These are phyloP conservation scores for Drosophila pseudotalamancana DNA, from an alignment of 2,888 invertebrate species.

Conservation along the genomic window DNA sequence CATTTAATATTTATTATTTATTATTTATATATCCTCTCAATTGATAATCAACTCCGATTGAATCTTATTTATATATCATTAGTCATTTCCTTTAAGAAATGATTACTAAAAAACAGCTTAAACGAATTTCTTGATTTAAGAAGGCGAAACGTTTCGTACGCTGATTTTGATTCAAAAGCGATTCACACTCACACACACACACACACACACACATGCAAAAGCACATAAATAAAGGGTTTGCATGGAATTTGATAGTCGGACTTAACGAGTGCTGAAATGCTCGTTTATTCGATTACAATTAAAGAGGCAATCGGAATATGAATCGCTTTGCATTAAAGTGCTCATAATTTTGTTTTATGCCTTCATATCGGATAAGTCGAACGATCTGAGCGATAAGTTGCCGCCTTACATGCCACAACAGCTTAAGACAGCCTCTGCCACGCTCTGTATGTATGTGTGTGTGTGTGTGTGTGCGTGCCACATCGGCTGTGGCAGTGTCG, in stretches of 20 bases:
- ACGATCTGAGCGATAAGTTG: conserved; percentile 8
- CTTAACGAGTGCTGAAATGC: conserved; percentile 48
- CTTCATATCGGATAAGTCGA: conserved; percentile 8
- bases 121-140: background rate
- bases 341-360: conserved; percentile 46
- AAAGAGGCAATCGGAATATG: conserved; percentile 57
- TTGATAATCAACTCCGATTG: no score
- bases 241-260: conserved; percentile 57
- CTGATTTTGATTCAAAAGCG: background rate
- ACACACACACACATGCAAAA: background rate
- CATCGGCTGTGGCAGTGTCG: conserved; percentile 22
- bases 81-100: no score
- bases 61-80: no score
- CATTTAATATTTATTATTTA: no score
- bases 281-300: conserved; percentile 55
- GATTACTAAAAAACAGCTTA: background rate
- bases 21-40: no score
- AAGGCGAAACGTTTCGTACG: background rate
- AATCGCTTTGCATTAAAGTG: conserved; percentile 26
- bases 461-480: background rate
- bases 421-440: no score
- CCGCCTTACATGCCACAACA: no score
- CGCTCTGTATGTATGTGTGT: no score
- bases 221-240: conserved; percentile 26
- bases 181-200: conserved; percentile 3